Percentiles rank a stretch among this genome's conserved stretches.
Conservation (phyloP, 2,797 vertebrate genomes). For the Buphagus erythrorhynchus region DNA sequence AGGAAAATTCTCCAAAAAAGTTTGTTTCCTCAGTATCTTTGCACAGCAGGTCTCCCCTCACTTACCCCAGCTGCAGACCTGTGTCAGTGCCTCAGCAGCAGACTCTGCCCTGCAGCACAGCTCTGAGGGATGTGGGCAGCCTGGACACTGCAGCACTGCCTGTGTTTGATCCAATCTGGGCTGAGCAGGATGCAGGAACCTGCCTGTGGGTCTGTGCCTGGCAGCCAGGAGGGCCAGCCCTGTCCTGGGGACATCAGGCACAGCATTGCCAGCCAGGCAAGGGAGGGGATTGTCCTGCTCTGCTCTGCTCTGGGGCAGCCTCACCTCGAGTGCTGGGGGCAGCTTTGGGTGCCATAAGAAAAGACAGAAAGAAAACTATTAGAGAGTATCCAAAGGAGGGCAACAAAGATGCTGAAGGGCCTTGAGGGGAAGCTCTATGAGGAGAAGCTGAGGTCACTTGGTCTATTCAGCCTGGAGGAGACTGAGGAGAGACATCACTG, state of each 20-base stretch:
- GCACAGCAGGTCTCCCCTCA: background rate
- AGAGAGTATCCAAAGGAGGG: accelerated
- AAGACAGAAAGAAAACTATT: accelerated
- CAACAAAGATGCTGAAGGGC: background rate
- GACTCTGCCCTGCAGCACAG: accelerated
- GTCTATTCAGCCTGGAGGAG: background rate
- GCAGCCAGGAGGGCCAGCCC: accelerated
- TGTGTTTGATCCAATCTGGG: accelerated
- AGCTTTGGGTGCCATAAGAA: accelerated
- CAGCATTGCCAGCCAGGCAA: accelerated
- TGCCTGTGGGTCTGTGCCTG: background rate
- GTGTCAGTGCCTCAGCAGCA: accelerated
- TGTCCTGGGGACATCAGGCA: background rate
- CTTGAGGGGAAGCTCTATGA: accelerated
- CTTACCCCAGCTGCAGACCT: accelerated
- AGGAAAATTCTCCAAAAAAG: background rate
- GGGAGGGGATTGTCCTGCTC: background rate
- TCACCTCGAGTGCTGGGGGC: accelerated
- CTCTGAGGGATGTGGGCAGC: background rate
- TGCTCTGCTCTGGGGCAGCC: accelerated
- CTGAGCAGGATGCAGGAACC: background rate
- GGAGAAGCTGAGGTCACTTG: background rate
- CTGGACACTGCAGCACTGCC: accelerated
- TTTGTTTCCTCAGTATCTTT: background rate
- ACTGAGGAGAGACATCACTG: background rate